Evolutionary conservation across 53 echinoderm and acorn worm species (phyloP).

Genomic region (Zoroaster sp.): DNA sequence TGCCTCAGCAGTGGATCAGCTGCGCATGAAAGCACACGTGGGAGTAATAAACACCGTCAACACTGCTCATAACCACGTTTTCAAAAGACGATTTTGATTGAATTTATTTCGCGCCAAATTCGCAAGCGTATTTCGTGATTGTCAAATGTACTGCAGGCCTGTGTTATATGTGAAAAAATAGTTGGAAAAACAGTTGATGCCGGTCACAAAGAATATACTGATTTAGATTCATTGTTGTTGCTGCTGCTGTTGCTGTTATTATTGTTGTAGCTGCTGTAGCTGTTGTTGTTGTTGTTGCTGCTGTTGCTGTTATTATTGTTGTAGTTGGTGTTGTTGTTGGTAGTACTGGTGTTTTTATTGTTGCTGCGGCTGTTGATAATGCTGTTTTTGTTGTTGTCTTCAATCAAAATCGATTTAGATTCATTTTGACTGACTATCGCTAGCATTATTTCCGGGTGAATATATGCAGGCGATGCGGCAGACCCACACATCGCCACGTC

Average conservation of each 20-base stretch:
- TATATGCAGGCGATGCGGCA: too few species aligned
- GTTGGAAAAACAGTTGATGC: too few species aligned
- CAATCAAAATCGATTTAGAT: too few species aligned
- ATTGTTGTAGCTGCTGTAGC: background rate
- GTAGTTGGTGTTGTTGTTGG: background rate
- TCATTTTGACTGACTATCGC: too few species aligned
- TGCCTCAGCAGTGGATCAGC: background rate
- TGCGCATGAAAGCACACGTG: background rate
- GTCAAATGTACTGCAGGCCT: too few species aligned
- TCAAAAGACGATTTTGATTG: background rate
- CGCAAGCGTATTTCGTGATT: background rate
- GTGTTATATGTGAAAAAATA: too few species aligned
- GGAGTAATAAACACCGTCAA: background rate
- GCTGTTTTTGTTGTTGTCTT: background rate
- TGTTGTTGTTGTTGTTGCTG: background rate
- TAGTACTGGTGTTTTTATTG: background rate
- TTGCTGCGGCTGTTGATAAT: background rate
- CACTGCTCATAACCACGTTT: background rate
- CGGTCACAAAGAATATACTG: too few species aligned
- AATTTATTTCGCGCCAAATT: background rate
- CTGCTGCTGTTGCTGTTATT: background rate
- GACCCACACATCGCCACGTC: too few species aligned
- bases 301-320: background rate
- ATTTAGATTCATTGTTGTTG: too few species aligned
- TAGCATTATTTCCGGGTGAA: too few species aligned